phyloP scores from a whole-genome alignment of 2,888 invertebrate species.

The Trissolcus brochymenae region DNA sequence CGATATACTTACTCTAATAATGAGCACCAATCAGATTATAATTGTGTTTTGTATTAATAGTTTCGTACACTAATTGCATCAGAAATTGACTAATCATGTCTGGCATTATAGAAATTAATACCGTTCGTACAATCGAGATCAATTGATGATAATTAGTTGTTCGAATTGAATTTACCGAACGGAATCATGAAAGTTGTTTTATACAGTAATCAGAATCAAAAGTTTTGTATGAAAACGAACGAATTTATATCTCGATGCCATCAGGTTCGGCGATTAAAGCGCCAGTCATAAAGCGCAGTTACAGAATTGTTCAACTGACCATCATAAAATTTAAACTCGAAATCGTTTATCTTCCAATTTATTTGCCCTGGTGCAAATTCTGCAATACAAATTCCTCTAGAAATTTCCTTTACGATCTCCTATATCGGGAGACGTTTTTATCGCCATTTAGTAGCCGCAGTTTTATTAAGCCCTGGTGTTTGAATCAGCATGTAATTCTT shows the following conservation, averaged over 20 bases:
- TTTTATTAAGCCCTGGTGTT: slow-evolving; percentile 4
- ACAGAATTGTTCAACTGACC: not conserved
- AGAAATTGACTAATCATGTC: too few species aligned
- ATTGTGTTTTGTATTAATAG: too few species aligned
- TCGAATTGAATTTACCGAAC: too few species aligned
- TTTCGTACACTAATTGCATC: too few species aligned
- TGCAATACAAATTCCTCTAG: not conserved
- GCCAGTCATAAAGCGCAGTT: not conserved
- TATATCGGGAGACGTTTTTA: slow-evolving; percentile 8
- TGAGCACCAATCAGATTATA: too few species aligned
- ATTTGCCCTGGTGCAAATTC: not conserved
- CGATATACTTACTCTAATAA: too few species aligned
- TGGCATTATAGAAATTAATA: too few species aligned
- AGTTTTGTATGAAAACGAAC: not conserved
- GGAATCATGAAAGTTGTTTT: too few species aligned
- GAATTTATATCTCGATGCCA: not conserved
- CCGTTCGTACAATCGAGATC: too few species aligned
- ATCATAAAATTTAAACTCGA: not conserved
- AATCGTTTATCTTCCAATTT: not conserved
- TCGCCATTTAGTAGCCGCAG: slow-evolving; percentile 5
- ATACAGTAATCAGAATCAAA: not conserved
- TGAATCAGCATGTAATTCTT: slow-evolving; percentile 26
- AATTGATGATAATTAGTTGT: too few species aligned
- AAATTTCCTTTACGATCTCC: slow-evolving; percentile 18
- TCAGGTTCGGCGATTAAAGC: too few species aligned